These are phyloP conservation scores for Rhinella marina DNA, from an alignment of 2,797 vertebrate species.

Conservation along the genomic window DNA sequence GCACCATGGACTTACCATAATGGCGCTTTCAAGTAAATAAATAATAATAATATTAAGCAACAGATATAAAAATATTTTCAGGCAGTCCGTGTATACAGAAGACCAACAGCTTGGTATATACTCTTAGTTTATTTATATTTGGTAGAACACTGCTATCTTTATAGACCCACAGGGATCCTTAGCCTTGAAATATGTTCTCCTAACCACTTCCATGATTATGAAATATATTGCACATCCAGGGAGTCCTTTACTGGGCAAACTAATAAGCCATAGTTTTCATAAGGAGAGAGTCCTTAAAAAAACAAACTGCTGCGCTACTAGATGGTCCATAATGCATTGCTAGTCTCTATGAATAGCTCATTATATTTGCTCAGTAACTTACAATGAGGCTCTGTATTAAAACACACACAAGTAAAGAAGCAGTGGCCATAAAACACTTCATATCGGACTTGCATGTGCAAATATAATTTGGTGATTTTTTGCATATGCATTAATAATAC, in stretches of 20 bases:
- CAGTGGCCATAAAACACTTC: constrained; percentile 36
- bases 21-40: too few relatives aligned
- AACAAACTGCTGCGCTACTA: constrained; percentile 17
- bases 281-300: constrained; percentile 28
- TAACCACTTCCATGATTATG: constrained; percentile 9
- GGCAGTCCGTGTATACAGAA: neutral
- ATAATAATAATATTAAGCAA: neutral
- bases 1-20: too few relatives aligned
- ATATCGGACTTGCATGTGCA: constrained; percentile 10
- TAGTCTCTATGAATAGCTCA: constrained; percentile 36
- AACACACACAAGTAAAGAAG: constrained; percentile 28
- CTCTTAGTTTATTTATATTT: neutral
- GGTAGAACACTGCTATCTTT: constrained; percentile 7
- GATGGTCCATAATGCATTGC: constrained; percentile 32
- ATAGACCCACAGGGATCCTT: neutral
- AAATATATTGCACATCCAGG: constrained; percentile 14
- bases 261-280: constrained; percentile 21
- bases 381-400: constrained; percentile 49
- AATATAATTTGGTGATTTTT: constrained; percentile 29
- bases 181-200: constrained; percentile 1
- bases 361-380: constrained; percentile 52
- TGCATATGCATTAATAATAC: constrained; percentile 23
- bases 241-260: constrained; percentile 12
- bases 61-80: neutral
- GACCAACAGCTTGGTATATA: neutral